phyloP scores from a whole-genome alignment of 2,888 invertebrate genomes.

The Ophion costatus region DNA sequence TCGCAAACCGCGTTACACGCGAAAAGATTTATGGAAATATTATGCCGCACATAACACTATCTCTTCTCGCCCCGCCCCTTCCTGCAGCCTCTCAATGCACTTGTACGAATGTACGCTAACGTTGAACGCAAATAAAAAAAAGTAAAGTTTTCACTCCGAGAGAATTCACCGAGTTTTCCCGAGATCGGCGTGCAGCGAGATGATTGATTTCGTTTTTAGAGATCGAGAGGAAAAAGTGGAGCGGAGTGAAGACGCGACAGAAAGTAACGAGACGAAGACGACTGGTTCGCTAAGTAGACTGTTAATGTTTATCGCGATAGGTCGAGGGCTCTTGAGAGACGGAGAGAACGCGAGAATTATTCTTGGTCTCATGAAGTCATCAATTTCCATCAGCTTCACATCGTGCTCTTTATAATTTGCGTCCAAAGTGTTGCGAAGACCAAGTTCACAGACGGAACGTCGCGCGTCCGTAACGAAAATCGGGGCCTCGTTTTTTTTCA shows the following conservation, averaged over 20 bases:
- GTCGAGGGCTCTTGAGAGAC: slow-evolving; percentile 22
- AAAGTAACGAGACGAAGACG: not conserved
- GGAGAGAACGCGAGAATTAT: slow-evolving; percentile 18
- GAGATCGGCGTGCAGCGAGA: slow-evolving; percentile 11
- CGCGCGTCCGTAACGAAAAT: not conserved
- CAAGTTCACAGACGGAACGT: slow-evolving; percentile 14
- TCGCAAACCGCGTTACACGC: slow-evolving; percentile 48
- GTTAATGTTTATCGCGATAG: slow-evolving; percentile 34
- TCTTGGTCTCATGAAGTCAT: slow-evolving; percentile 36
- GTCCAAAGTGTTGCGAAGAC: not conserved
- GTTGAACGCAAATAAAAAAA: slow-evolving; percentile 5
- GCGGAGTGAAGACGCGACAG: not conserved
- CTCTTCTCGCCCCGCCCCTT: slow-evolving; percentile 5
- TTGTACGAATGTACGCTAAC: not conserved
- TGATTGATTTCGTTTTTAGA: slow-evolving; percentile 48
- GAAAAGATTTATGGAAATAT: slow-evolving; percentile 61
- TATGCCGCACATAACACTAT: slow-evolving; percentile 33
- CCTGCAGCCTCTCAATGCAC: not conserved
- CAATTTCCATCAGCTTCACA: slow-evolving; percentile 18
- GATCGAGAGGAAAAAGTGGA: not conserved
- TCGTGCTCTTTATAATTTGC: slow-evolving; percentile 37
- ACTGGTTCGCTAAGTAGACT: slow-evolving; percentile 35
- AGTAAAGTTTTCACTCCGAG: not conserved
- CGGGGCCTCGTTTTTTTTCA: not conserved
- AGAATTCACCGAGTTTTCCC: not conserved